Evolutionary conservation across 37 sponge, comb jelly and placozoan genomes (phyloP).

Genomic region (Ianthella basta): DNA sequence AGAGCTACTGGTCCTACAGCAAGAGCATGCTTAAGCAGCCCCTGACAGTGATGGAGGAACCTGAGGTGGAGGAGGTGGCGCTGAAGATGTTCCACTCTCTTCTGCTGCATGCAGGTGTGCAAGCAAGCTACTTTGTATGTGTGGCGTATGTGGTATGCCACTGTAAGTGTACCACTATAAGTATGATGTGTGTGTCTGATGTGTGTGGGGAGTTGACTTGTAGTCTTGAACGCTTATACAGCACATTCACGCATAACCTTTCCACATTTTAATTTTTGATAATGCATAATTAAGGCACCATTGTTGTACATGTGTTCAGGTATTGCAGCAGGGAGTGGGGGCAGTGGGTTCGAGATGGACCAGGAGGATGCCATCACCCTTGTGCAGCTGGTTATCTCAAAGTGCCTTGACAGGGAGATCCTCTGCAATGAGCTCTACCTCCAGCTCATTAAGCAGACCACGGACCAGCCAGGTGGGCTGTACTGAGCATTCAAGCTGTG

Average conservation of each 20-base stretch:
- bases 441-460: constrained; percentile 96
- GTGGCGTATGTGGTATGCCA: not conserved
- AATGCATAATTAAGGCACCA: no score
- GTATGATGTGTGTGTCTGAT: constrained; percentile 1
- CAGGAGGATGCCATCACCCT: constrained; percentile 75
- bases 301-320: constrained; percentile 43
- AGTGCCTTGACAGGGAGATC: constrained; percentile 92
- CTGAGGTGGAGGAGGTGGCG: constrained; percentile 78
- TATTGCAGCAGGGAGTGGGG: constrained; percentile 58
- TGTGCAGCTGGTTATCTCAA: constrained; percentile 84
- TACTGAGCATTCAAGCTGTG: no score
- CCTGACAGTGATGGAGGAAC: constrained; percentile 72
- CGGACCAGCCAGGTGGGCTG: constrained; percentile 86
- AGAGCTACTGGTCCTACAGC: constrained; percentile 91
- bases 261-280: no score
- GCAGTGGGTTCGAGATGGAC: constrained; percentile 66
- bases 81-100: constrained; percentile 86
- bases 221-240: not conserved
- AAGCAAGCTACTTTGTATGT: not conserved
- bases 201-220: not conserved
- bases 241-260: no score
- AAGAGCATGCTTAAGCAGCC: constrained; percentile 87
- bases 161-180: not conserved
- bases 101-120: constrained; percentile 74
- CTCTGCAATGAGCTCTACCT: constrained; percentile 96